Evolutionary conservation across 2,113 vertebrate species (phyloP), one percentile per base, ranked within the genome.

Genomic region (Epinephelus moara): DNA sequence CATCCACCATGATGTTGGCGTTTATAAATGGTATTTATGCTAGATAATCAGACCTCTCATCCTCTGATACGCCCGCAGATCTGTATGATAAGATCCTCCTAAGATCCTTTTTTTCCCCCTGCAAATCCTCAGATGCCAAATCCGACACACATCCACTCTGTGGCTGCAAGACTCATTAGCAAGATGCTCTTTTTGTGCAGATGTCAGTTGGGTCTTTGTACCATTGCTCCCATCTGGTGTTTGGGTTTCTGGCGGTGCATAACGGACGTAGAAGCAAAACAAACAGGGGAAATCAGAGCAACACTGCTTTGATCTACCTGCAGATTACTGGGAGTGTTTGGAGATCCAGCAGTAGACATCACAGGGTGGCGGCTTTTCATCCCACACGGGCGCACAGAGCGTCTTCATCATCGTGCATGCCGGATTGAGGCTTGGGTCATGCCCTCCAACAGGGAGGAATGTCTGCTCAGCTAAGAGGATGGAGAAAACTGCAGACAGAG

Each of bases 201-300:
- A 70, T 85, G 75, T 85, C 79, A 78, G 78, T 67, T 72, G 64
- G 64, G 60, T 80, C 82, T 88, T 82, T 67, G 82, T 85, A 63
- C 61, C 61, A 42, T 90, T 80, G 60, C 42, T 78, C 23, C 78
- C 66, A 85, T 88, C 71, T 91, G 80, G 40, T 95, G 93, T 95
- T 95, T 94, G 90, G 92, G 89, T 94, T 95, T 84, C 75, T 61
- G 60, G 53, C 10, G 70, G 89, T 61, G 85, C 64, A 40, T 75
- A 80, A 88, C 57, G 45, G 75, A 69, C 27, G 4, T 27, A 42
- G 53, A 66, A 67, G 79, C 59, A 78, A 88, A 82, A 91, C 75
- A 81, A 88, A 79, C 50, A 37, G 0, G 55, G 52, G 66, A 78
- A 87, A 75, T 90, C 81, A 92, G 88, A 92, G 79, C 45, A 47